Percentiles rank a stretch among this genome's conserved stretches.
Evolutionary conservation across 2,888 invertebrate genomes (phyloP).

Genomic region (Hydraecia micacea): DNA sequence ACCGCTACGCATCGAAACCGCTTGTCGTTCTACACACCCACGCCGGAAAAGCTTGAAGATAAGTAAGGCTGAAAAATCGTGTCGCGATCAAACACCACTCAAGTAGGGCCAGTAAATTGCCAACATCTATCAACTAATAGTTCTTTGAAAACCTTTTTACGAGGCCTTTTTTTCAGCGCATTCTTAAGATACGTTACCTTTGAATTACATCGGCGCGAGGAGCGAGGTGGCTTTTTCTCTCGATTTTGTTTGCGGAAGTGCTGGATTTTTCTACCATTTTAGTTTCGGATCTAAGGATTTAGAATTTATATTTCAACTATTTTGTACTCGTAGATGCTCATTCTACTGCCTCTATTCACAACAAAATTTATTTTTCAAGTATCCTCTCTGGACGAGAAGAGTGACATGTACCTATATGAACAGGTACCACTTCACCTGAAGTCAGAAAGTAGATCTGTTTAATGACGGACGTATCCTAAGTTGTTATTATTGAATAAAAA

Average conservation of each 20-base stretch:
- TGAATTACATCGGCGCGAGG: slow-evolving; percentile 36
- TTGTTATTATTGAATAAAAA: too few relatives aligned
- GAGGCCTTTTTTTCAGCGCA: slow-evolving; percentile 47
- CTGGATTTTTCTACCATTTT: slow-evolving; percentile 12
- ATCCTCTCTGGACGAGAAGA: background rate
- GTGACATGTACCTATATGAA: background rate
- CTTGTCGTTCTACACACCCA: slow-evolving; percentile 16
- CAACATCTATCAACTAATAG: slow-evolving; percentile 58
- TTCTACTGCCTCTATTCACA: background rate
- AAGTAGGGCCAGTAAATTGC: slow-evolving; percentile 54
- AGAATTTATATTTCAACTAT: background rate
- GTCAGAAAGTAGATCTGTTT: too few relatives aligned
- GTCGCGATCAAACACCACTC: slow-evolving; percentile 51
- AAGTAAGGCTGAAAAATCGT: slow-evolving; percentile 52
- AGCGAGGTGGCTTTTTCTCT: slow-evolving; percentile 35
- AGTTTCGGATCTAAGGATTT: slow-evolving; percentile 19
- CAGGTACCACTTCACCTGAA: background rate
- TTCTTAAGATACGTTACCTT: slow-evolving; percentile 52
- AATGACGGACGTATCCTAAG: too few relatives aligned
- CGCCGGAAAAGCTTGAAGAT: slow-evolving; percentile 43
- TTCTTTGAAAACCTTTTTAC: slow-evolving; percentile 53
- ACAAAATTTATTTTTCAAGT: background rate
- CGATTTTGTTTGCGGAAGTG: slow-evolving; percentile 25
- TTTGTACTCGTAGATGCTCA: background rate
- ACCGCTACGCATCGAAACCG: background rate